Evolutionary conservation across 1,140 invertebrate genomes (phyloP).

Genomic region (Pantala flavescens): DNA sequence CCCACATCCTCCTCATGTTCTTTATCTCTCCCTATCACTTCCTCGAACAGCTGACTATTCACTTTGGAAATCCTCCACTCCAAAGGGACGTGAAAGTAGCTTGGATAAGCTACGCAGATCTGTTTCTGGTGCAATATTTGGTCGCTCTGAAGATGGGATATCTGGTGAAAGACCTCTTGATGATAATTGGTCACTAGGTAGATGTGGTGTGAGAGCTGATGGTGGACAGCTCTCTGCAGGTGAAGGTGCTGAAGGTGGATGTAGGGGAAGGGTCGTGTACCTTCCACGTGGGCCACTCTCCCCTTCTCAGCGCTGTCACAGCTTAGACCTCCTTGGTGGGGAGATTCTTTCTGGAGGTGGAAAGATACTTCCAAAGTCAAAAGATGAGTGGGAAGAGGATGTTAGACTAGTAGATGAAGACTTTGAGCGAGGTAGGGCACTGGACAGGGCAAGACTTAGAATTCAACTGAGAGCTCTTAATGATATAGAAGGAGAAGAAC

Average conservation of each 20-base stretch:
- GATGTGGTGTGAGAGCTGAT: conserved; percentile 60
- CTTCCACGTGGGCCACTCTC: conserved; percentile 57
- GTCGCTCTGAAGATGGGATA: conserved; percentile 34
- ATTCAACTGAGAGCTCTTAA: conserved; percentile 59
- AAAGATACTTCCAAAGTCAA: background rate
- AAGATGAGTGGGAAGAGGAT: conserved; percentile 60
- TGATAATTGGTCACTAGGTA: conserved; percentile 64
- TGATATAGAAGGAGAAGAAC: conserved; percentile 39
- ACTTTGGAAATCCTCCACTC: conserved; percentile 26
- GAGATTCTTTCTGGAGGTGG: background rate
- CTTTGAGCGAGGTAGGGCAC: conserved; percentile 58
- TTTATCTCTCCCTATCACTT: background rate
- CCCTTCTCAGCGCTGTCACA: conserved; percentile 42
- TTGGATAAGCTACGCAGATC: conserved; percentile 56
- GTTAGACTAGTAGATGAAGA: conserved; percentile 65
- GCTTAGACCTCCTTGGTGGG: background rate
- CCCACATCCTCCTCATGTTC: background rate
- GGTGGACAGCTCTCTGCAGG: conserved; percentile 62
- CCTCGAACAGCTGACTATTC: conserved; percentile 2
- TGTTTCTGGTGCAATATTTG: conserved; percentile 49
- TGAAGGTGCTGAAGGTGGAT: conserved; percentile 61
- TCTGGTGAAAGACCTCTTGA: conserved; percentile 30
- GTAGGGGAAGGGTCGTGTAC: conserved; percentile 64
- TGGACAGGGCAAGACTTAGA: conserved; percentile 62
- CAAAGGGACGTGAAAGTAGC: conserved; percentile 28